Evolutionary conservation across 2,888 invertebrate genomes (phyloP).

Genomic region (Papilio protenor): DNA sequence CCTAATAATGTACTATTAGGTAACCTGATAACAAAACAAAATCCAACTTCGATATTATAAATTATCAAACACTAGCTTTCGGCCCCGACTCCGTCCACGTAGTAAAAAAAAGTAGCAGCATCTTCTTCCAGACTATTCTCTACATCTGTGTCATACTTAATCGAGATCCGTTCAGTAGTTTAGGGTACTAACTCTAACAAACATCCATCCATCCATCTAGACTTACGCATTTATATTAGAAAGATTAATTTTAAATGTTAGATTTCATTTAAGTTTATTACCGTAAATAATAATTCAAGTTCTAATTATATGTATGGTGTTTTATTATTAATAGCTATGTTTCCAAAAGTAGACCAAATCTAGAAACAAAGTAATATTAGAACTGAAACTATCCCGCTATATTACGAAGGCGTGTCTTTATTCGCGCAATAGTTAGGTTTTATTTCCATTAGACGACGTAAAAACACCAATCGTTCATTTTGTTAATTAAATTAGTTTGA

Average conservation of each 20-base stretch:
- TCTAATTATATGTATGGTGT: background rate
- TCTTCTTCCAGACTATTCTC: too few species aligned
- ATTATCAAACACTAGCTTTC: too few species aligned
- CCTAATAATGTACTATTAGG: background rate
- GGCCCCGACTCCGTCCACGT: too few species aligned
- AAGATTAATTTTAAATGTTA: too few species aligned
- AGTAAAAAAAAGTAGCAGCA: too few species aligned
- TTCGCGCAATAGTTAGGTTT: background rate
- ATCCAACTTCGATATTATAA: background rate
- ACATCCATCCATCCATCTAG: too few species aligned
- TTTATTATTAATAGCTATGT: background rate
- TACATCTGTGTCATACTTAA: too few species aligned
- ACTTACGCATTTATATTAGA: too few species aligned
- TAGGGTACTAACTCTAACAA: too few species aligned
- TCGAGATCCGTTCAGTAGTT: too few species aligned
- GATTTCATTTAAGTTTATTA: too few species aligned
- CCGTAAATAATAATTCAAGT: background rate
- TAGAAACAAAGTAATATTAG: background rate
- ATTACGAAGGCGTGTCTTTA: conserved; percentile 6
- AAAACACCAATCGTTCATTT: conserved; percentile 8
- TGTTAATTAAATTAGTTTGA: conserved; percentile 13
- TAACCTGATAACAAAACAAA: background rate
- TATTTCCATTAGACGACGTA: conserved; percentile 11
- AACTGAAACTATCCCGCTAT: background rate
- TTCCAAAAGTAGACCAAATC: background rate